Evolutionary conservation across 2,888 invertebrate genomes (phyloP), one percentile per base, ranked within the genome.

Genomic region (Drosophila borealis): DNA sequence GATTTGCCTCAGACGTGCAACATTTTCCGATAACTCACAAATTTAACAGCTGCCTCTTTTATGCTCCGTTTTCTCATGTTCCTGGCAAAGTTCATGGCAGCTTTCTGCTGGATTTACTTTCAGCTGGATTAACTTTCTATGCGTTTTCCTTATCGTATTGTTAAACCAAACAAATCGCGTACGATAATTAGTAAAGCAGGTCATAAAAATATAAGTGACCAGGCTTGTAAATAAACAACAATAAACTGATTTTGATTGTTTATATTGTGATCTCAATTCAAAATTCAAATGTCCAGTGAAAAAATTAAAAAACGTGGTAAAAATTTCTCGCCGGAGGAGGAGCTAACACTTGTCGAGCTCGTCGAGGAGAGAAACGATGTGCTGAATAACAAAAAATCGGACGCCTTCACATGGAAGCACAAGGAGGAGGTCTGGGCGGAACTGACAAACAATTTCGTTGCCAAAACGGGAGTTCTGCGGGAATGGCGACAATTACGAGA

Each of bases 341-440:
- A 55, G 25, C 17, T 55, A n/a, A 42, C n/a, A 3, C 34, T 60
- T 33, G 42, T 42, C n/a, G 42, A 60, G 59, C 59, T 60, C 2
- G 59, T 41, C 3, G 41, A 54, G 33, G 41, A 59, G 39, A 13
- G 55, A 1, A 59, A 53, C 41, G 55, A 59, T 54, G 55, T 59
- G 11, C n/a, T 59, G 14, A 54, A 59, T 19, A 54, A 54, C 41
- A 59, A 33, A 14, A 54, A 41, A 21, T 54, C 55, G 5, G 59
- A 59, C 4, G 55, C 59, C 9, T 54, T 41, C 13, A 54, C 59
- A 9, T 59, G 59, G 59, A 41, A 41, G 21, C 59, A 54, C 39
- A 59, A 59, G 41, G 59, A 59, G 3, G 55, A 54, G 9, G 41
- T 54, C 41, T 59, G 59, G 59, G 55, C 55, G 10, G 33, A 54